Conservation (phyloP, 1,140 invertebrate species). For the Dendroctonus valens region DNA sequence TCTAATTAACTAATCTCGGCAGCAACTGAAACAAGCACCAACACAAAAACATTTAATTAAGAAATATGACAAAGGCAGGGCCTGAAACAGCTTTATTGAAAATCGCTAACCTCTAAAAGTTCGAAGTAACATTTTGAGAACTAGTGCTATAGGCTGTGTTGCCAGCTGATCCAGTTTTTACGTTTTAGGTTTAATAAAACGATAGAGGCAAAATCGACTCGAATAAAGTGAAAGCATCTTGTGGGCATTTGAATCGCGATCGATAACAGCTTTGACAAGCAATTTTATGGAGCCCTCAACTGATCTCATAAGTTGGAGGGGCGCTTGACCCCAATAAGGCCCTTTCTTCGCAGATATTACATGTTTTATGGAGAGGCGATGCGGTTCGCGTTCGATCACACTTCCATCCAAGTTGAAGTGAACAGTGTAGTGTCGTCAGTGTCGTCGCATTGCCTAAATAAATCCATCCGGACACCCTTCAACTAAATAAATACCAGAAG, state of each 20-base stretch:
- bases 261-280: slow-evolving; percentile 7
- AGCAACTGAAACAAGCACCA: slow-evolving; percentile 11
- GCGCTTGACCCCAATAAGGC: slow-evolving; percentile 17
- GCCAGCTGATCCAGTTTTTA: too few relatives aligned
- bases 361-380: slow-evolving; percentile 5
- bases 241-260: slow-evolving; percentile 1
- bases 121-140: too few relatives aligned
- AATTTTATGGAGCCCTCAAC: slow-evolving; percentile 14
- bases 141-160: too few relatives aligned
- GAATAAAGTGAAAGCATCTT: too few relatives aligned
- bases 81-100: too few relatives aligned
- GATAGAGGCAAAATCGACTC: too few relatives aligned
- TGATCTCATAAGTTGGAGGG: slow-evolving; percentile 13
- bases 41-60: slow-evolving; percentile 24
- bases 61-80: slow-evolving; percentile 20
- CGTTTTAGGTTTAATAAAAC: too few relatives aligned
- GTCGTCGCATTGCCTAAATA: too few relatives aligned
- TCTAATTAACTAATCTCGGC: slow-evolving; percentile 23
- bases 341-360: slow-evolving; percentile 14
- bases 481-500: slow-evolving; percentile 1
- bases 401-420: neutral
- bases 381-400: neutral
- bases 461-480: neutral
- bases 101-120: too few relatives aligned
- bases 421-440: neutral